These are phyloP conservation scores for Trachelipus rathkii DNA, from an alignment of 1,140 invertebrate genomes.

Conservation along the genomic window DNA sequence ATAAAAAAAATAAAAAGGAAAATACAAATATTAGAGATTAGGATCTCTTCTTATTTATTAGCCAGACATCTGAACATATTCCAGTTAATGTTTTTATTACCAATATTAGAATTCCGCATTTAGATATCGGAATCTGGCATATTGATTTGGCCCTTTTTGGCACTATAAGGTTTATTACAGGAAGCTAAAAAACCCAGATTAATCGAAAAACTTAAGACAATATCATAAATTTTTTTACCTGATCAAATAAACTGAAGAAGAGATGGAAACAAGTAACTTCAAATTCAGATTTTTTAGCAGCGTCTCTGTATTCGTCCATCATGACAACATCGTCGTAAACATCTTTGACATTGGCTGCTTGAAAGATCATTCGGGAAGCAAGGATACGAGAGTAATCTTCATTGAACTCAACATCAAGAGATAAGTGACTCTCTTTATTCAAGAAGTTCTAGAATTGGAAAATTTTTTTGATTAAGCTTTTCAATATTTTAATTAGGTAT, in stretches of 20 bases:
- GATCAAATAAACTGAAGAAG: slow-evolving; percentile 91
- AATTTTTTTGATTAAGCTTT: too few relatives aligned
- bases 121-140: too few relatives aligned
- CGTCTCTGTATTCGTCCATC: slow-evolving; percentile 70
- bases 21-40: too few relatives aligned
- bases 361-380: slow-evolving; percentile 81
- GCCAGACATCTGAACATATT: too few relatives aligned
- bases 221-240: slow-evolving; percentile 53
- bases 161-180: too few relatives aligned
- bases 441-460: background rate
- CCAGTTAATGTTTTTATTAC: too few relatives aligned
- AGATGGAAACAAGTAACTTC: slow-evolving; percentile 90
- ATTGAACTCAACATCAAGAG: slow-evolving; percentile 73
- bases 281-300: slow-evolving; percentile 70
- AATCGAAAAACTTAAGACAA: background rate
- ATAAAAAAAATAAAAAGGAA: too few relatives aligned
- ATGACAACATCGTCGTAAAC: slow-evolving; percentile 88
- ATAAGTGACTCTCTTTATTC: background rate
- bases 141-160: too few relatives aligned
- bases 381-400: slow-evolving; percentile 67
- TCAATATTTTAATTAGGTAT: too few relatives aligned
- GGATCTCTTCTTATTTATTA: too few relatives aligned
- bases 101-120: too few relatives aligned
- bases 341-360: slow-evolving; percentile 81
- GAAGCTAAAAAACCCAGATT: slow-evolving; percentile 33